Evolutionary conservation across 2,113 vertebrate species (phyloP), one percentile per base, ranked within the genome.

Genomic region (Oryzias javanicus): DNA sequence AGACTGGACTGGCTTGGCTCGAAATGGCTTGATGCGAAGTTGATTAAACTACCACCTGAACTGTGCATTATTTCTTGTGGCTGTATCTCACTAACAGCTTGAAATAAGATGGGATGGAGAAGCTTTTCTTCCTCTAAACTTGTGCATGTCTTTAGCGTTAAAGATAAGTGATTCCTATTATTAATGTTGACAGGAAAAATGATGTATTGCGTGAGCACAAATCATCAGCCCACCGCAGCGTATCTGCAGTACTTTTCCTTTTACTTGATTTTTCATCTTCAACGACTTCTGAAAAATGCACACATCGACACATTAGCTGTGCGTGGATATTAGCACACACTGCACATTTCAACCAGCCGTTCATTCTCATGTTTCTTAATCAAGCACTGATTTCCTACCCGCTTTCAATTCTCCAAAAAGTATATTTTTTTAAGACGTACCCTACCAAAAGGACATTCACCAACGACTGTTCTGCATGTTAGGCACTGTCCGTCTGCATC

Each of bases 1-100:
- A 71, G 86, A 81, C 88, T 86, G 82, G 82, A 84, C 83, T 83
- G 83, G 66, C 68, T 66, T 76, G 65, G 41, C 64, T 75, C 19
- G 5, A 67, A 63, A 67, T 61, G 64, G 67, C 40, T 63, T 49
- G 27, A 17, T 48, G 55, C 47, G 3, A 6, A 60, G 48, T 64
- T 44, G 45, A 78, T 70, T 54, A 50, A 72, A 58, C 48, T 42
- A 54, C 64, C 45, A 35, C 35, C 35, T 35, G 35, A 35, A 35
- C 35, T 35, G 35, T 35, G 35, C 5, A 1, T 35, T 35, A 35
- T 35, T 35, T 35, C 22, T 35, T 35, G 35, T 35, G 35, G 35
- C 59, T 63, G 59, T 48, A 57, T 53, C 27, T 76, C 67, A 68
- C 49, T 17, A 45, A 67, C 44, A 58, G 55, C 52, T 63, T 68